Evolutionary conservation across 2,888 invertebrate species (phyloP), one percentile per base, ranked within the genome.

Genomic region (Pseudoips prasinana): DNA sequence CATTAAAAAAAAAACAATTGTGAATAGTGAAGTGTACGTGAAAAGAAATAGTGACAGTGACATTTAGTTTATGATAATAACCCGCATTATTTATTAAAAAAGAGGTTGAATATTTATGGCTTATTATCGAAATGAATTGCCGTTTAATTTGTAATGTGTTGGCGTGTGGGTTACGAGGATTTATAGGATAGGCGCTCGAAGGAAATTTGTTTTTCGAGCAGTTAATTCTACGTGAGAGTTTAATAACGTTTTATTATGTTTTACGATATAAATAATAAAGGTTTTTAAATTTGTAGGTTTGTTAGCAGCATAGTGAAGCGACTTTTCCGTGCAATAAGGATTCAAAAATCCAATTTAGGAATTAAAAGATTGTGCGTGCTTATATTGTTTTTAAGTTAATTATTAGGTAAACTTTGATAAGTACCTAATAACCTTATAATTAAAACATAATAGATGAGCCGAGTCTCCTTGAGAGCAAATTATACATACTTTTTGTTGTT

Each of bases 21-120:
- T 44, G 39, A 45, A 52, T 43, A 33, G 48, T 56, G 56, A 49
- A 54, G 60, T 52, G 57, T n/a, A n/a, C 49, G 38, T 35, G 48
- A 41, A 48, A 45, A 51, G 39, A 46, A 42, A n/a, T 19, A 34
- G 56, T 58, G 57, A 57, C 55, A 41, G 51, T 54, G 50, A 29
- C 22, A 41, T 44, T 49, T 51, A 39, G 18, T 22, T 34, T 29
- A 33, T 33, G 30, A 33, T 38, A 25, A 38, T 33, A 1, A 17
- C 30, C 28, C 25, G 25, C 4, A 7, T 17, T 33, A 33, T 14
- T 17, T 17, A 8, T 9, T 1, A 10, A 23, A 27, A n/a, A n/a
- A 25, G 22, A 24, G 34, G 25, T 29, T 25, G n/a, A n/a, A n/a
- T n/a, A n/a, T n/a, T n/a, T n/a, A n/a, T n/a, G n/a, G n/a, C n/a